Conservation (phyloP, 35 echinoderm and acorn worm genomes). For the Chiridota heheva region DNA sequence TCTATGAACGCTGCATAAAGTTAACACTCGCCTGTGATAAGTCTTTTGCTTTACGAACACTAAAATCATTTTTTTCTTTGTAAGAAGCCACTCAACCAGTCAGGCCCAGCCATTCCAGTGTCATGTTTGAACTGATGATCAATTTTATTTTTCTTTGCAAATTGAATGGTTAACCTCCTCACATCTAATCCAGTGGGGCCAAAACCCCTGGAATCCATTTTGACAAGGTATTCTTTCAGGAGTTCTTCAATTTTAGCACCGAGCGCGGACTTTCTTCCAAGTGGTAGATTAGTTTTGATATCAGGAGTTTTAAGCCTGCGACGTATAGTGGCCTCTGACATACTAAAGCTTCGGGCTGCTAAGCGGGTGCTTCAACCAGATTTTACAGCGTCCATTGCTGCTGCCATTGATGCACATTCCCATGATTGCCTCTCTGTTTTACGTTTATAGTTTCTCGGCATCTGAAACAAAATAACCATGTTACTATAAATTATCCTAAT, state of each 20-base stretch:
- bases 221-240: constrained; percentile 33
- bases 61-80: constrained; percentile 23
- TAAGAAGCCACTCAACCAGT: constrained; percentile 21
- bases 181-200: constrained; percentile 25
- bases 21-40: constrained; percentile 27
- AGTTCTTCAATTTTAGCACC: constrained; percentile 26
- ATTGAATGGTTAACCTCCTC: constrained; percentile 28
- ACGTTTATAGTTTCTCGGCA: constrained; percentile 15
- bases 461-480: constrained; percentile 11
- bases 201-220: constrained; percentile 33
- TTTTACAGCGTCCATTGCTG: constrained; percentile 27
- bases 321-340: constrained; percentile 13
- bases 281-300: constrained; percentile 24
- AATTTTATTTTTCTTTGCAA: constrained; percentile 1
- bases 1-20: too few relatives aligned
- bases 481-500: constrained; percentile 2
- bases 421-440: constrained; percentile 2
- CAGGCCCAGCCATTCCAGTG: constrained; percentile 9
- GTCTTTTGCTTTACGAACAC: constrained; percentile 18
- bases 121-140: neutral
- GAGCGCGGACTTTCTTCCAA: neutral
- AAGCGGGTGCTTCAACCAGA: constrained; percentile 26
- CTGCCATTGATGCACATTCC: constrained; percentile 23
- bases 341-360: constrained; percentile 15
- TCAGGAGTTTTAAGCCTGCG: constrained; percentile 26